Evolutionary conservation across 2,888 invertebrate genomes (phyloP).

Genomic region (Dryomyza anilis): DNA sequence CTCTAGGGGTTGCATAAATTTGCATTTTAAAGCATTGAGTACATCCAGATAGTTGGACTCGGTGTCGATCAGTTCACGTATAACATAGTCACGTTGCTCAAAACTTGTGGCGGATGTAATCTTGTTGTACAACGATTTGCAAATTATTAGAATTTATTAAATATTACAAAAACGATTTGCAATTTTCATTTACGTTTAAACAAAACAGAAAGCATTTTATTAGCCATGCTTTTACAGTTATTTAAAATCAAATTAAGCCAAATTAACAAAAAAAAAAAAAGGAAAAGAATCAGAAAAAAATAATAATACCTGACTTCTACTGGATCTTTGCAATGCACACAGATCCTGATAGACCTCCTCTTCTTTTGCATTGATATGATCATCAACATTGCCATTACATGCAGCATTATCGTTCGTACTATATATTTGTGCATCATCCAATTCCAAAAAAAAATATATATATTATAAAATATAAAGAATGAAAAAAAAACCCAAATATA

Average conservation of each 20-base stretch:
- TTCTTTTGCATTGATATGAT: slow-evolving; percentile 67
- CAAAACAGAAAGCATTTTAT: slow-evolving; percentile 7
- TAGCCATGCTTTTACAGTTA: slow-evolving; percentile 16
- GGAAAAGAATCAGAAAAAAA: background rate
- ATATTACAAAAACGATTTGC: background rate
- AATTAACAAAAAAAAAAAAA: slow-evolving; percentile 23
- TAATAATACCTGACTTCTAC: slow-evolving; percentile 62
- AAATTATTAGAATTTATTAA: background rate
- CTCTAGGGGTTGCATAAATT: slow-evolving; percentile 80
- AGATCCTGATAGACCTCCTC: slow-evolving; percentile 96
- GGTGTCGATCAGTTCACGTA: slow-evolving; percentile 92
- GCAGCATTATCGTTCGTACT: slow-evolving; percentile 66
- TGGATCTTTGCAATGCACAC: slow-evolving; percentile 73
- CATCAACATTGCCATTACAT: slow-evolving; percentile 60
- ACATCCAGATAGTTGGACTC: slow-evolving; percentile 97
- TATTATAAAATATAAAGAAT: too few species aligned
- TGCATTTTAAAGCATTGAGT: slow-evolving; percentile 78
- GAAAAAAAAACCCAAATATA: background rate
- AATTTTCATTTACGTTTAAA: too few species aligned
- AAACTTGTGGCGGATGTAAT: slow-evolving; percentile 64
- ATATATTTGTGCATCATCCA: slow-evolving; percentile 32
- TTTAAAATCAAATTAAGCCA: slow-evolving; percentile 22
- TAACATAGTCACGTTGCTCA: slow-evolving; percentile 92
- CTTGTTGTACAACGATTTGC: slow-evolving; percentile 35
- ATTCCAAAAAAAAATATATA: slow-evolving; percentile 14